Conservation (phyloP, 2,797 vertebrate species). For the Neomorphus geoffroyi region DNA sequence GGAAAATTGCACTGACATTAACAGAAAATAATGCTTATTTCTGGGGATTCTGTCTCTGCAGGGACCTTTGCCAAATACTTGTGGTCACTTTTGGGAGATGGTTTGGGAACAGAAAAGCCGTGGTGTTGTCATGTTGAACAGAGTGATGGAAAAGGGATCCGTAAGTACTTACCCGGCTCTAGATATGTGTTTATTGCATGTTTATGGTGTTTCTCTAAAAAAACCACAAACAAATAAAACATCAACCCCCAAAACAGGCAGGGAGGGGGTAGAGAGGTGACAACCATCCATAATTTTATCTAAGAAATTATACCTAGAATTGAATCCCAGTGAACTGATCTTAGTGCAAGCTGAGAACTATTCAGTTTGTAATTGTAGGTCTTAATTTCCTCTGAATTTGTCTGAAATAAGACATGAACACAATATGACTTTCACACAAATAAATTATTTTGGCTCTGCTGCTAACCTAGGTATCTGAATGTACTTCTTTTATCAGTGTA, state of each 20-base stretch:
- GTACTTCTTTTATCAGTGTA: neutral
- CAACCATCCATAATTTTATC: neutral
- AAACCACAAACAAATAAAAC: neutral
- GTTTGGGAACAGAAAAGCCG: slow-evolving; percentile 95
- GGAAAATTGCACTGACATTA: neutral
- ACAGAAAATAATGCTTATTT: slow-evolving; percentile 35
- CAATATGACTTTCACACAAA: neutral
- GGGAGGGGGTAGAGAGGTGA: neutral
- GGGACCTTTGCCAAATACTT: slow-evolving; percentile 96
- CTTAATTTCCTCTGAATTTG: neutral
- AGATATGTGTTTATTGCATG: neutral
- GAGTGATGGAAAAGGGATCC: slow-evolving; percentile 97
- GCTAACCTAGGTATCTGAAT: neutral
- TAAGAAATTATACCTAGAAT: neutral
- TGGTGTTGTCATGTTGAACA: slow-evolving; percentile 97
- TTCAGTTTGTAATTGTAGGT: neutral
- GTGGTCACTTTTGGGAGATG: slow-evolving; percentile 99
- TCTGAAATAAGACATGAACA: neutral
- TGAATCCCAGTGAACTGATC: neutral
- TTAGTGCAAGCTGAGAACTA: neutral
- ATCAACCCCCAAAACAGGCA: neutral
- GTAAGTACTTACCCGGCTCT: slow-evolving; percentile 79
- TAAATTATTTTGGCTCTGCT: neutral
- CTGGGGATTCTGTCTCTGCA: slow-evolving; percentile 73
- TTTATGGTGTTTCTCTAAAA: neutral